Evolutionary conservation across 2,888 invertebrate genomes (phyloP).

Genomic region (Brenthis ino): DNA sequence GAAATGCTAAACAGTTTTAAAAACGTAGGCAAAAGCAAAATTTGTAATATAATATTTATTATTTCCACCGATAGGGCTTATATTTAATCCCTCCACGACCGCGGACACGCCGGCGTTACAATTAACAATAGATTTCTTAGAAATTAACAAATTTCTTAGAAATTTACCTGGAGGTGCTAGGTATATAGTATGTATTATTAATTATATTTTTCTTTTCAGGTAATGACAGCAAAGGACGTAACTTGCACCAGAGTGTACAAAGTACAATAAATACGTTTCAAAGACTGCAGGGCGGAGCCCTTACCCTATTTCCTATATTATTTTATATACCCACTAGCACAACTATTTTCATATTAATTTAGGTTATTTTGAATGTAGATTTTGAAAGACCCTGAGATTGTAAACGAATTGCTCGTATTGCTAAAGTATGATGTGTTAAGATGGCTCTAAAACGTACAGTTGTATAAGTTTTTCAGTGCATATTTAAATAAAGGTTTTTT

Average conservation of each 20-base stretch:
- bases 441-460: constrained; percentile 51
- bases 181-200: neutral
- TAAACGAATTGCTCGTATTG: constrained; percentile 32
- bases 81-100: no score
- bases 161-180: no score
- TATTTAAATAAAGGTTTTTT: constrained; percentile 69
- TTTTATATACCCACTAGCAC: constrained; percentile 58
- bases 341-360: constrained; percentile 64
- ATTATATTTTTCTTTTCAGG: constrained; percentile 73
- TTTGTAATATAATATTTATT: no score
- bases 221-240: constrained; percentile 87
- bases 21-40: no score
- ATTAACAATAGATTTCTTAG: no score
- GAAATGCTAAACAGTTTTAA: no score
- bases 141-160: no score
- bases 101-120: no score
- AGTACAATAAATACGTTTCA: constrained; percentile 70
- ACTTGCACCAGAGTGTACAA: constrained; percentile 89
- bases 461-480: constrained; percentile 76
- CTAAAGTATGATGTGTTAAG: constrained; percentile 52
- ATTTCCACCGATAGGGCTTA: no score
- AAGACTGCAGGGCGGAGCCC: constrained; percentile 66
- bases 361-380: constrained; percentile 49
- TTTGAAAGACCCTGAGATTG: constrained; percentile 33
- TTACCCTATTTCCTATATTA: constrained; percentile 49